A percentile compares a stretch with the other conserved stretches of the same genome.
Evolutionary conservation across 2,113 vertebrate species (phyloP).

Genomic region (Caretta caretta): DNA sequence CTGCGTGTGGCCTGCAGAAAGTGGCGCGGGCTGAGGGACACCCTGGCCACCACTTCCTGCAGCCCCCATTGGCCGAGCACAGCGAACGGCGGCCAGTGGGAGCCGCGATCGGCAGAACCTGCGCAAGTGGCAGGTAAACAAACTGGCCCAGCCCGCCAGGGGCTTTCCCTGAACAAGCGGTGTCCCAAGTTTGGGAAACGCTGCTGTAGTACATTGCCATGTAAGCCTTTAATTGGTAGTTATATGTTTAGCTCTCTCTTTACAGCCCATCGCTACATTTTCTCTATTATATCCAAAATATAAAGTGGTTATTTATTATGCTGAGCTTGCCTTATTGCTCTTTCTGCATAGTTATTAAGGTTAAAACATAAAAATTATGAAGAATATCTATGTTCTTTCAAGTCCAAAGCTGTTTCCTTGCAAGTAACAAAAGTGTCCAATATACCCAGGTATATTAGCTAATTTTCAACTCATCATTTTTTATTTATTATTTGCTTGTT

Average conservation of each 20-base stretch:
- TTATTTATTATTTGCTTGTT: background rate
- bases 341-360: background rate
- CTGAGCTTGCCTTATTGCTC: background rate
- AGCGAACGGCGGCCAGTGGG: too few species aligned
- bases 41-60: too few species aligned
- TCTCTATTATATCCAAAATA: background rate
- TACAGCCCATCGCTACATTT: background rate
- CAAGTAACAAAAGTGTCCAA: background rate
- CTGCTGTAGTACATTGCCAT: background rate
- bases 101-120: too few species aligned
- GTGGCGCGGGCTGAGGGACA: too few species aligned
- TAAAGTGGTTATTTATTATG: background rate
- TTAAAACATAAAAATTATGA: background rate
- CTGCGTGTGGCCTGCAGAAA: too few species aligned
- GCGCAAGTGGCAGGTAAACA: too few species aligned
- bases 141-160: too few species aligned
- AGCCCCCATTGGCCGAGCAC: too few species aligned
- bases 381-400: conserved; percentile 16
- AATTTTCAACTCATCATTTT: conserved; percentile 33
- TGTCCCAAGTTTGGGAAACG: too few species aligned
- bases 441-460: background rate
- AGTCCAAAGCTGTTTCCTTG: background rate
- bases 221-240: background rate
- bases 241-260: background rate
- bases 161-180: too few species aligned